Percentiles rank a stretch among this genome's conserved stretches.
phyloP scores from a whole-genome alignment of 2,888 invertebrate genomes.

The Caradrina clavipalpis region DNA sequence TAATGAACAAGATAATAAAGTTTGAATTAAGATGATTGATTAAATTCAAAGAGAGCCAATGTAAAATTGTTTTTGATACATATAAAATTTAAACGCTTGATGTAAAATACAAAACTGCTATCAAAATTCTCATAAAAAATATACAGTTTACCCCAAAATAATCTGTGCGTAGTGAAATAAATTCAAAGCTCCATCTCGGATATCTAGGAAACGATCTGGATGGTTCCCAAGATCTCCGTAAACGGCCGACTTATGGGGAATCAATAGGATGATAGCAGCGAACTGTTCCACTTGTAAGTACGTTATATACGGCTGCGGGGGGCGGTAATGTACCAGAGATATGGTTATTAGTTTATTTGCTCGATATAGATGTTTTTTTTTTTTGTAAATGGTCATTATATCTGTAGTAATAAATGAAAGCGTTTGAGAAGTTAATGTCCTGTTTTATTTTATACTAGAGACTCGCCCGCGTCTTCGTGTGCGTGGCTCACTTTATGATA shows the following conservation, averaged over 20 bases:
- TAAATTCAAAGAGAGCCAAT: too few relatives aligned
- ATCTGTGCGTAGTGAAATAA: slow-evolving; percentile 36
- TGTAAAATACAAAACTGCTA: neutral
- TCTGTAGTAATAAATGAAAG: too few relatives aligned
- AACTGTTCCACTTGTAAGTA: slow-evolving; percentile 44
- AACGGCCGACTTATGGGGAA: slow-evolving; percentile 49
- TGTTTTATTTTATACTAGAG: too few relatives aligned
- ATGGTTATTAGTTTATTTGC: slow-evolving; percentile 39
- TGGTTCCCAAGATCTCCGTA: slow-evolving; percentile 46
- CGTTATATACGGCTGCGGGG: slow-evolving; percentile 19
- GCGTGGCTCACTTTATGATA: too few relatives aligned
- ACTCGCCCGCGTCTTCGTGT: too few relatives aligned
- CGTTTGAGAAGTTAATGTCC: too few relatives aligned
- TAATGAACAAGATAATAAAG: too few relatives aligned
- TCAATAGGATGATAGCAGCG: slow-evolving; percentile 52
- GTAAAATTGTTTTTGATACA: too few relatives aligned
- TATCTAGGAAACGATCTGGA: slow-evolving; percentile 55
- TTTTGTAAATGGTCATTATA: neutral
- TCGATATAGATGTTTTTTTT: slow-evolving; percentile 9
- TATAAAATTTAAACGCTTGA: too few relatives aligned
- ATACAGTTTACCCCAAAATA: slow-evolving; percentile 17
- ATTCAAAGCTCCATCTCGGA: slow-evolving; percentile 28
- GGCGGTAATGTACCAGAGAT: slow-evolving; percentile 20
- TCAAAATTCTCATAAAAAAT: slow-evolving; percentile 7
- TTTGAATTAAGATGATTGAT: too few relatives aligned